Conservation (phyloP, 2,113 vertebrate genomes). For the Polypterus senegalus region DNA sequence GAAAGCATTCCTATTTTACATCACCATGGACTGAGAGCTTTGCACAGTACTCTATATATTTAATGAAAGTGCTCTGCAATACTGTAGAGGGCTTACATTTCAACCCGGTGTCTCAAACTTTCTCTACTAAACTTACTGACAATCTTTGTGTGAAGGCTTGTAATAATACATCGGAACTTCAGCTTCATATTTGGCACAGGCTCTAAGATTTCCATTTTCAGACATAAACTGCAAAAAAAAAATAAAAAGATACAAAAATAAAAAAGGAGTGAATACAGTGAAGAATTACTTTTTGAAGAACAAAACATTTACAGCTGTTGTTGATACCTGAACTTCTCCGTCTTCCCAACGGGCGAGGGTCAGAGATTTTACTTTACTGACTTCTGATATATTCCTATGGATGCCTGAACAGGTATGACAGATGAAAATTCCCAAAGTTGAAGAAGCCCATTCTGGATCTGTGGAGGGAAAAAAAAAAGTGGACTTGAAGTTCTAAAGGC, state of each 20-base stretch:
- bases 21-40: too few relatives aligned
- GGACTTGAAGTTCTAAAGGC: too few relatives aligned
- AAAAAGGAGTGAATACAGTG: neutral
- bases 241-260: neutral
- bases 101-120: too few relatives aligned
- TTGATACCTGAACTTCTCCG: slow-evolving; percentile 44
- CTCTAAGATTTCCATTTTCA: slow-evolving; percentile 55
- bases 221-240: slow-evolving; percentile 58
- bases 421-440: slow-evolving; percentile 52
- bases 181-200: slow-evolving; percentile 64
- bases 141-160: slow-evolving; percentile 62
- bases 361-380: slow-evolving; percentile 55
- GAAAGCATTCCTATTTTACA: too few relatives aligned
- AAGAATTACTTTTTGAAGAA: neutral
- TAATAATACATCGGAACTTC: slow-evolving; percentile 75
- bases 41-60: too few relatives aligned
- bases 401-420: slow-evolving; percentile 53
- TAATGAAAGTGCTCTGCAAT: too few relatives aligned
- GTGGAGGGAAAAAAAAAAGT: neutral
- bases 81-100: too few relatives aligned
- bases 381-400: slow-evolving; percentile 46
- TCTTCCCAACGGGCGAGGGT: slow-evolving; percentile 54
- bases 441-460: slow-evolving; percentile 52
- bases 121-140: slow-evolving; percentile 47
- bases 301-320: neutral